Conservation (phyloP, 2,888 invertebrate species). For the Phytoseiulus persimilis region DNA sequence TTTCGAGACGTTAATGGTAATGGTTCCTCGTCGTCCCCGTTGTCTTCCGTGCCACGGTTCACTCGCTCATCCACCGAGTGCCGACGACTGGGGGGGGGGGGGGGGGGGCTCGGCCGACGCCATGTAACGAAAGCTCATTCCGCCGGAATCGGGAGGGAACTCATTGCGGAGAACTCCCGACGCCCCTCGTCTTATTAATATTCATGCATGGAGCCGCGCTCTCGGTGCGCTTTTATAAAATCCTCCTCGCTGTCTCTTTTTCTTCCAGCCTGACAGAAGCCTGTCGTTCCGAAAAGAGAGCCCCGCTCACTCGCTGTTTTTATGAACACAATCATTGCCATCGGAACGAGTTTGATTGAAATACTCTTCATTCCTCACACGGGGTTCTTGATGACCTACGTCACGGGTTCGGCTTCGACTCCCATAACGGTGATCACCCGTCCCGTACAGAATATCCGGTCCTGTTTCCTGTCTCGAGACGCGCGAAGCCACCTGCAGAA, state of each 20-base stretch:
- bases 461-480: too few relatives aligned
- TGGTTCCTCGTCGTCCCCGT: not conserved
- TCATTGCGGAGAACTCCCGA: not conserved
- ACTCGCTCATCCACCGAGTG: not conserved
- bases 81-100: not conserved
- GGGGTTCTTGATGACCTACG: not conserved
- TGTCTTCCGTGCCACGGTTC: not conserved
- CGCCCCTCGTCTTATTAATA: not conserved
- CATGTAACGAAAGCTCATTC: not conserved
- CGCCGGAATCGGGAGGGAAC: not conserved
- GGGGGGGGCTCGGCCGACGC: not conserved
- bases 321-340: not conserved
- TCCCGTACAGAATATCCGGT: too few relatives aligned
- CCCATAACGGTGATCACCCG: too few relatives aligned
- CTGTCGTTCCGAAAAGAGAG: not conserved
- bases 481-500: too few relatives aligned
- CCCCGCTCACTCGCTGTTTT: not conserved
- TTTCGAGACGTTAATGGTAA: not conserved
- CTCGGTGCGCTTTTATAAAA: not conserved
- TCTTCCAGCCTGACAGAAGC: not conserved
- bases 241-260: not conserved
- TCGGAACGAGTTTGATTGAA: not conserved
- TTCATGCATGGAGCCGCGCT: not conserved
- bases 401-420: not conserved
- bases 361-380: not conserved